Base-by-base conservation (phyloP, 2,888 invertebrate genomes). In the Caenorhabditis angaria region DNA sequence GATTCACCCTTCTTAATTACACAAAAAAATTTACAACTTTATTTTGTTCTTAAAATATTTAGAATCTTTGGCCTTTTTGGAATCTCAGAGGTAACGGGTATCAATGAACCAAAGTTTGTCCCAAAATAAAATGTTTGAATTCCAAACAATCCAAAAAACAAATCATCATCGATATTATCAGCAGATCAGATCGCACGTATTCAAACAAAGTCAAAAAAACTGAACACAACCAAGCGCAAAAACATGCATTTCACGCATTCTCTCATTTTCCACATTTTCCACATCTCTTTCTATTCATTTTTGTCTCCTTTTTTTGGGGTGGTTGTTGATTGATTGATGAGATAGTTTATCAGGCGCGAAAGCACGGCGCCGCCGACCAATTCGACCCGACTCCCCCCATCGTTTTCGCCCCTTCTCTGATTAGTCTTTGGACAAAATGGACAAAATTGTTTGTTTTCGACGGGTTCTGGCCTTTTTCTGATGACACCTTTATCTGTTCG, bases 321-420 rank as follows among this genome's bases (percentile, higher is more conserved):
- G 14, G 10, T 41, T 14, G 3, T 41, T 41, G 41, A 41, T 41
- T 41, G 41, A 41, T 41, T 41, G 41, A 41, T 41, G 41, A 41
- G 41, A 41, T 41, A 41, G 41, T 41, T 41, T 41, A 41, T 41
- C 41, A 41, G 41, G 41, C 41, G 41, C 41, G 41, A 41, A 41
- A 41, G 41, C 41, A 41, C 41, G 18, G 41, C 41, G 41, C 41
- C 41, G 41, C 5, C 41, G 32, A 5, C 32, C 6, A 12, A 6
- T 3, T 18, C 41, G 41, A 41, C 41, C 41, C 3, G n/a, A n/a
- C n/a, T n/a, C n/a, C n/a, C n/a, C n/a, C n/a, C n/a, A n/a, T n/a
- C n/a, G n/a, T n/a, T n/a, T 10, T 41, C 41, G 41, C 10, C 41
- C 41, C 41, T 12, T 18, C 41, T 41, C 14, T 41, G 41, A 41